A percentile compares a stretch with the other conserved stretches of the same genome.
Evolutionary conservation across 2,888 invertebrate genomes (phyloP).

Genomic region (Agonopterix arenella): DNA sequence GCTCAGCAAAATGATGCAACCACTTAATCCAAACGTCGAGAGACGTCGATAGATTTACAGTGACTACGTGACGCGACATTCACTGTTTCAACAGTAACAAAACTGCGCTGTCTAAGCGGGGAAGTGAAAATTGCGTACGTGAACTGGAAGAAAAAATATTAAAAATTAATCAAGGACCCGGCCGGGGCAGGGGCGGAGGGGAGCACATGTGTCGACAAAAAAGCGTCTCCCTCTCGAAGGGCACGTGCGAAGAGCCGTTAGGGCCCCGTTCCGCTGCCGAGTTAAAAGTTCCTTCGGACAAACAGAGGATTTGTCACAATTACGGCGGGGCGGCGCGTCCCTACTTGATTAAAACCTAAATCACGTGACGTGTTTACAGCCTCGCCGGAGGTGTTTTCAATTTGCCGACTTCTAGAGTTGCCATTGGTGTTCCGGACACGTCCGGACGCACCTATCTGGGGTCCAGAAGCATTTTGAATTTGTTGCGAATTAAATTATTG

Average conservation of each 20-base stretch:
- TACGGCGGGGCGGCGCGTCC: conserved; percentile 70
- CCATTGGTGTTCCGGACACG: conserved; percentile 74
- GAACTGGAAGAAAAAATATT: conserved; percentile 75
- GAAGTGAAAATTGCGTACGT: conserved; percentile 77
- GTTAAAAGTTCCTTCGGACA: conserved; percentile 76
- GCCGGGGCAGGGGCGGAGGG: conserved; percentile 32
- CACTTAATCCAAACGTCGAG: conserved; percentile 22
- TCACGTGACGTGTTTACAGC: conserved; percentile 78
- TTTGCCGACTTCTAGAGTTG: conserved; percentile 67
- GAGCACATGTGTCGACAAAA: conserved; percentile 74
- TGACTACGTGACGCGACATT: conserved; percentile 28
- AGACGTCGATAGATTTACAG: conserved; percentile 39
- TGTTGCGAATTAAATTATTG: conserved; percentile 75
- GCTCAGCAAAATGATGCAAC: conserved; percentile 33
- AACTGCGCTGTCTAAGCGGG: conserved; percentile 48
- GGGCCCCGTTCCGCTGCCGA: conserved; percentile 60
- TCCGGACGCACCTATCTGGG: conserved; percentile 66
- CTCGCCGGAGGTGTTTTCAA: conserved; percentile 75
- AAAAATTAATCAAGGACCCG: conserved; percentile 71
- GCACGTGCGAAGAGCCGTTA: conserved; percentile 72
- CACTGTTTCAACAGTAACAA: conserved; percentile 19
- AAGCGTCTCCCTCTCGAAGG: conserved; percentile 58
- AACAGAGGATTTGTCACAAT: conserved; percentile 78
- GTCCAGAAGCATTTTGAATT: conserved; percentile 69
- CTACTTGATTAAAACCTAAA: conserved; percentile 78